Evolutionary conservation across 2,888 invertebrate species (phyloP), one percentile per base, ranked within the genome.

Genomic region (Drosophila anceps): DNA sequence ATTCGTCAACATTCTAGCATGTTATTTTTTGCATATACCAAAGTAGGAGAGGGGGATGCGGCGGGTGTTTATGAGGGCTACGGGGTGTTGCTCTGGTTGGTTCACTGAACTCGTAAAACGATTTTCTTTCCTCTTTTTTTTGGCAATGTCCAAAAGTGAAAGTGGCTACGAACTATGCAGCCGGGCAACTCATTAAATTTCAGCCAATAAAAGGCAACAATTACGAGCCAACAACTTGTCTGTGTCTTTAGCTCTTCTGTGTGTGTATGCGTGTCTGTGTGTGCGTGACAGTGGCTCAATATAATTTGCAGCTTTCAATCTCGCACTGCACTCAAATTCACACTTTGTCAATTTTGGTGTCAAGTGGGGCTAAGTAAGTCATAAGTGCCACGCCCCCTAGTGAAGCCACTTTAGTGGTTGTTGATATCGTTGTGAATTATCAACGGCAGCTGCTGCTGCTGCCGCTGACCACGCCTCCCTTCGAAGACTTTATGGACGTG

Each of bases 81-180:
- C 9, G 35, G 20, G 62, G 44, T 63, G 60, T 27, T 44, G 7
- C 12, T 39, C 24, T 31, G 24, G 46, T 27, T 67, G 63, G 84
- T 71, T 90, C 90, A 70, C 13, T 80, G 90, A 85, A 74, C 88
- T 83, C 90, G 73, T 85, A 76, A 84, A 84, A 87, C 43, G 65
- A 20, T 53, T 54, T 43, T 41, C 57, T 31, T 57, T 39, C 18
- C 4, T 20, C 7, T 13, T 13, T 35, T 58, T 59, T 81, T 81
- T 71, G 73, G 68, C 59, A 59, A 57, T 72, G 81, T 68, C 67
- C 69, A 62, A 68, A 82, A 79, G 82, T 72, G 83, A 90, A 85
- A 88, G 88, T 76, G 68, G 48, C 59, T 67, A 33, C 54, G 54
- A 85, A 90, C 83, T 88, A 90, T 73, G 81, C 80, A 76, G 71